A percentile compares a stretch with the other conserved stretches of the same genome.
These are phyloP conservation scores for Leptinotarsa defecta DNA, from an alignment of 1,140 invertebrate genomes.

Conservation along the genomic window DNA sequence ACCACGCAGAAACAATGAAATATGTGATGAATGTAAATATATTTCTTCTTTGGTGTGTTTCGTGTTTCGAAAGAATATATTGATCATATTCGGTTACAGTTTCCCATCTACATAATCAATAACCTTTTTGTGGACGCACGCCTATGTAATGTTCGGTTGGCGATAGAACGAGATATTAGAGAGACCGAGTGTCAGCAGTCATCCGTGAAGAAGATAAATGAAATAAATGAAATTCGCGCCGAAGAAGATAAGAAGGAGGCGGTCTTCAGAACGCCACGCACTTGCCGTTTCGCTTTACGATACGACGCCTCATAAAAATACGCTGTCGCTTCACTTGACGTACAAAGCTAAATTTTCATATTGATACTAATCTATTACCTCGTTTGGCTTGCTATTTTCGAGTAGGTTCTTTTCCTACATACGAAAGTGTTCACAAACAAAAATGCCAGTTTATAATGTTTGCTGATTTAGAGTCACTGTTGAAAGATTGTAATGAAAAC, in stretches of 20 bases:
- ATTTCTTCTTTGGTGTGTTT: too few species aligned
- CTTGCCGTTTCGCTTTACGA: slow-evolving; percentile 12
- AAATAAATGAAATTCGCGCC: slow-evolving; percentile 50
- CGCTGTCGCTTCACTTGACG: background rate
- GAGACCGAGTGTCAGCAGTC: slow-evolving; percentile 47
- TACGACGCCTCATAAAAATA: slow-evolving; percentile 15
- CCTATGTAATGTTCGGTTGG: background rate
- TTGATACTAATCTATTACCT: slow-evolving; percentile 20
- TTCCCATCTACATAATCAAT: background rate
- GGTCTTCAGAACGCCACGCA: slow-evolving; percentile 18
- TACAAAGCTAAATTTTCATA: background rate
- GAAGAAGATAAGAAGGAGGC: slow-evolving; percentile 41
- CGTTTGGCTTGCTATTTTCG: slow-evolving; percentile 17
- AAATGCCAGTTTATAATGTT: too few species aligned
- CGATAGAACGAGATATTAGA: slow-evolving; percentile 11
- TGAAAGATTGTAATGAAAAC: too few species aligned
- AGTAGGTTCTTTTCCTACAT: background rate
- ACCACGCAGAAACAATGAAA: too few species aligned
- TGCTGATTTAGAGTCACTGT: too few species aligned
- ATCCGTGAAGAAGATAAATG: slow-evolving; percentile 52
- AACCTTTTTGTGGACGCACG: background rate
- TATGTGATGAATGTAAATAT: too few species aligned
- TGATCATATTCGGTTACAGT: background rate
- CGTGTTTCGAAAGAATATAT: background rate
- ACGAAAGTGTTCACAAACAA: too few species aligned